Evolutionary conservation across 2,888 invertebrate species (phyloP).

Genomic region (Graphium colonna): DNA sequence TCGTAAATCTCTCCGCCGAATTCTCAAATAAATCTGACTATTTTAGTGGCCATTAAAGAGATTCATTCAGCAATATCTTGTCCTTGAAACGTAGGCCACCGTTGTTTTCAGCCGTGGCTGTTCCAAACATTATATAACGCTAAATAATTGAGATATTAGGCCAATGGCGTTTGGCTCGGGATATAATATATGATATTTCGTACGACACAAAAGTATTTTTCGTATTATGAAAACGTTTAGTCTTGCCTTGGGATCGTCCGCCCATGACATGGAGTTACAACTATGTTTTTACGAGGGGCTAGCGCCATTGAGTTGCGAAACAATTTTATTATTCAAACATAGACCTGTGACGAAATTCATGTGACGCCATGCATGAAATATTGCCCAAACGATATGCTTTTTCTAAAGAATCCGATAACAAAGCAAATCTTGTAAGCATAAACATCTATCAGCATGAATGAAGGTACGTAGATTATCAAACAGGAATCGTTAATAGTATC

Average conservation of each 20-base stretch:
- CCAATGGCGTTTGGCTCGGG: conserved; percentile 54
- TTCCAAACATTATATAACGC: conserved; percentile 31
- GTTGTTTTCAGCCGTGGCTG: conserved; percentile 25
- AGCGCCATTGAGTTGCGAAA: conserved; percentile 49
- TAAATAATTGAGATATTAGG: conserved; percentile 44
- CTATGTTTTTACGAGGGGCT: conserved; percentile 57
- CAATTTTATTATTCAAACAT: conserved; percentile 41
- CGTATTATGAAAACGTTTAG: conserved; percentile 47
- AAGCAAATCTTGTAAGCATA: background rate
- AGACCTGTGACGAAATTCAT: conserved; percentile 46
- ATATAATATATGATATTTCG: conserved; percentile 42
- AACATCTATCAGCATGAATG: too few species aligned
- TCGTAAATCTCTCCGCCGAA: conserved; percentile 16
- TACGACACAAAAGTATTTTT: conserved; percentile 32
- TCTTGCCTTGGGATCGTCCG: conserved; percentile 50
- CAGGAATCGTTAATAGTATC: too few species aligned
- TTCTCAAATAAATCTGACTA: conserved; percentile 15
- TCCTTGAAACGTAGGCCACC: conserved; percentile 23
- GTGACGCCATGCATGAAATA: too few species aligned
- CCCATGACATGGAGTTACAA: conserved; percentile 38
- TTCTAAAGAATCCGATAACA: background rate
- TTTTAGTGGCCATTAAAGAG: conserved; percentile 17
- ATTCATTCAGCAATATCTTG: conserved; percentile 20
- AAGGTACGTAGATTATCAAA: too few species aligned
- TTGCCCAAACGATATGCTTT: too few species aligned